phyloP scores from a whole-genome alignment of 1,140 invertebrate species.

The Saxidomus purpurata region DNA sequence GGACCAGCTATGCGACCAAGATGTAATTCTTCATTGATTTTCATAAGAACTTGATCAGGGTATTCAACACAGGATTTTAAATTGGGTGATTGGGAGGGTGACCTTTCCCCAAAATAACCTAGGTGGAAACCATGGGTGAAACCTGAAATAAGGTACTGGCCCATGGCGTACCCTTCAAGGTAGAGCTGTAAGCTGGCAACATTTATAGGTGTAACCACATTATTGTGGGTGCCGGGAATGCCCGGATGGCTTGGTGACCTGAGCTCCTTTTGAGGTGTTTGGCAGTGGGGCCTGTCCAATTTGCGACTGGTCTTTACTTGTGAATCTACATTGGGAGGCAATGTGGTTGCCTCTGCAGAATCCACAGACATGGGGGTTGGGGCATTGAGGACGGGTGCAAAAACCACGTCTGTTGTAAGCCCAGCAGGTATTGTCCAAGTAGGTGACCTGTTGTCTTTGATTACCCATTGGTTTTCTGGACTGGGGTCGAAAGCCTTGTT shows the following conservation, averaged over 20 bases:
- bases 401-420: background rate
- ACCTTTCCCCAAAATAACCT: too few species aligned
- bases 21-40: background rate
- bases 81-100: too few species aligned
- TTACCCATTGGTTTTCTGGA: background rate
- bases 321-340: background rate
- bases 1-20: background rate
- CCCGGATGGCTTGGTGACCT: background rate
- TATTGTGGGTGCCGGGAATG: background rate
- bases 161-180: background rate
- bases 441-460: too few species aligned
- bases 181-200: background rate
- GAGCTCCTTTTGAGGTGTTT: background rate
- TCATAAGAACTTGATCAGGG: background rate
- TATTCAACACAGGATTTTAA: background rate
- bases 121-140: too few species aligned
- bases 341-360: background rate
- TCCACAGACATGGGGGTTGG: background rate
- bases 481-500: too few species aligned
- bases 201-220: slow-evolving; percentile 24
- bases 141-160: background rate
- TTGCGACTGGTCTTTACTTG: too few species aligned
- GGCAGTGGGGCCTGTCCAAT: too few species aligned
- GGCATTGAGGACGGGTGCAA: background rate
- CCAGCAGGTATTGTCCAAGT: slow-evolving; percentile 26